phyloP scores from a whole-genome alignment of 2,797 vertebrate genomes.

The Kryptolebias ocellatus region DNA sequence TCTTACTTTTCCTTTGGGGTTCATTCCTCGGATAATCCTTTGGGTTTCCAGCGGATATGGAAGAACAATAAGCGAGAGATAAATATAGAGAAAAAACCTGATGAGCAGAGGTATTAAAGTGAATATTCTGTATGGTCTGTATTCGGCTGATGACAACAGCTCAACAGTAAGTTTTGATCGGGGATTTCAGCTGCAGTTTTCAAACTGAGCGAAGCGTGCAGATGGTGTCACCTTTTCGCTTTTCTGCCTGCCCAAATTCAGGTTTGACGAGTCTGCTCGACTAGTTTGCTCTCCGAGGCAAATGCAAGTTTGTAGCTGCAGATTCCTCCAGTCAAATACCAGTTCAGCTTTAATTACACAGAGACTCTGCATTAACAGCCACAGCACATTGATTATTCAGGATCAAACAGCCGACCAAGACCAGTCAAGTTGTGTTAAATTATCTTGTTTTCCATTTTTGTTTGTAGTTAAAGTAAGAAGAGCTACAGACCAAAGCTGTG shows the following conservation, averaged over 20 bases:
- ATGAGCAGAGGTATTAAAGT: neutral
- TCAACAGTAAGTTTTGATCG: neutral
- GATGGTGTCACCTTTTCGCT: constrained; percentile 16
- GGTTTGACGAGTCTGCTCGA: constrained; percentile 61
- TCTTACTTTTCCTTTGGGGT: constrained; percentile 48
- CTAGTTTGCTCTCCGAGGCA: constrained; percentile 26
- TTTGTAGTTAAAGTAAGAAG: neutral
- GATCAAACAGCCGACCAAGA: neutral
- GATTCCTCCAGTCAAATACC: constrained; percentile 22
- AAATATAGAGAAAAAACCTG: constrained; percentile 1
- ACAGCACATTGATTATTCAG: neutral
- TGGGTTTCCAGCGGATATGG: constrained; percentile 16
- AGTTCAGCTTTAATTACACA: constrained; percentile 22
- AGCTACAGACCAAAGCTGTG: neutral
- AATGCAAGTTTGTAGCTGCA: constrained; percentile 35
- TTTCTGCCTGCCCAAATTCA: constrained; percentile 48
- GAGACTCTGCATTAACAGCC: neutral
- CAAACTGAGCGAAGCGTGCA: neutral
- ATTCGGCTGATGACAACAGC: neutral
- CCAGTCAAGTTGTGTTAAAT: neutral
- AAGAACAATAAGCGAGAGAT: constrained; percentile 1
- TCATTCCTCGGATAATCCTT: constrained; percentile 52
- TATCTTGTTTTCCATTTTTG: neutral
- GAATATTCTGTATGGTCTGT: neutral
- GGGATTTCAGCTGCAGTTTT: constrained; percentile 15